phyloP scores from a whole-genome alignment of 1,140 invertebrate species.

The Stegodyphus mimosarum region DNA sequence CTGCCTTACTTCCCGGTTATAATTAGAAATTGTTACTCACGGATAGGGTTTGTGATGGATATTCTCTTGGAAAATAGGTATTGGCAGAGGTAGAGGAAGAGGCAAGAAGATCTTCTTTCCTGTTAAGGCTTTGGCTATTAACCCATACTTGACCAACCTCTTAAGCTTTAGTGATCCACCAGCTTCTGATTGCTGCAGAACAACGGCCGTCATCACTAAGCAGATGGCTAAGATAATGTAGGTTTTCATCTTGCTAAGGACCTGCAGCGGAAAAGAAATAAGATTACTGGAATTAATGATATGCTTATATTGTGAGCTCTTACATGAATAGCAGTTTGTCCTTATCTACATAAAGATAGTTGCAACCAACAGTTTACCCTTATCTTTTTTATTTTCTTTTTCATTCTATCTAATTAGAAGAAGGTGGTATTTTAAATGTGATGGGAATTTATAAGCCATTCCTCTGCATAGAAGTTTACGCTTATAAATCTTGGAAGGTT shows the following conservation, averaged over 20 bases:
- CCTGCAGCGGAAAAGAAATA: not conserved
- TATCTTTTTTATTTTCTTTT: no score
- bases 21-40: conserved; percentile 31
- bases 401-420: no score
- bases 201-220: not conserved
- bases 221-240: not conserved
- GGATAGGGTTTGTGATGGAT: conserved; percentile 40
- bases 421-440: no score
- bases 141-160: conserved; percentile 36
- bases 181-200: conserved; percentile 21
- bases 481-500: no score
- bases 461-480: no score
- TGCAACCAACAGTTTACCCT: no score
- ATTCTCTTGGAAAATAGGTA: conserved; percentile 52
- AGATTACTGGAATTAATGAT: not conserved
- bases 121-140: conserved; percentile 51
- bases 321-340: no score
- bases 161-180: conserved; percentile 3
- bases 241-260: conserved; percentile 17
- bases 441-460: no score
- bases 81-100: conserved; percentile 34
- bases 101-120: conserved; percentile 52
- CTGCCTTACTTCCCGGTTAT: not conserved
- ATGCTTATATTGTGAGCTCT: no score
- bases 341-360: no score